Percentiles rank a stretch among this genome's conserved stretches.
phyloP scores from a whole-genome alignment of 2,888 invertebrate species.

The Andrena camellia region DNA sequence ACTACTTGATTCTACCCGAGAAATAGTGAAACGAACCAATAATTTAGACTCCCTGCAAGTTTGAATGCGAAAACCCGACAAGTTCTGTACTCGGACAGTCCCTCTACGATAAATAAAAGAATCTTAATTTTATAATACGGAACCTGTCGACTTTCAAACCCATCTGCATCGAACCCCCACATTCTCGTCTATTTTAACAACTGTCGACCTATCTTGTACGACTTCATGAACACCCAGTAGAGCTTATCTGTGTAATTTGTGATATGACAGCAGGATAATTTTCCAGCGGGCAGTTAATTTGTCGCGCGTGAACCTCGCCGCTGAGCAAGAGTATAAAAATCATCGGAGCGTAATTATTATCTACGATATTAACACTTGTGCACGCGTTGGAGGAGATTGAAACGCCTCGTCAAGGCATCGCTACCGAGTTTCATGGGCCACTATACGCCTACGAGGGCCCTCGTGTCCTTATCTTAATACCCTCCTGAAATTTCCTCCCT shows the following conservation, averaged over 20 bases:
- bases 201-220: not conserved
- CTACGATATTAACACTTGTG: conserved; percentile 44
- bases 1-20: too few species aligned
- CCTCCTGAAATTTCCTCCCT: conserved; percentile 59
- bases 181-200: too few species aligned
- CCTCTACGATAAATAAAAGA: too few species aligned
- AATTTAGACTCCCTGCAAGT: too few species aligned
- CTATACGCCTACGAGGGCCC: conserved; percentile 57
- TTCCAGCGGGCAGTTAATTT: not conserved
- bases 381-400: conserved; percentile 37
- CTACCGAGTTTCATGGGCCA: conserved; percentile 67
- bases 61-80: too few species aligned
- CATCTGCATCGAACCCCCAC: too few species aligned
- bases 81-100: too few species aligned
- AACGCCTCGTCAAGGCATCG: conserved; percentile 59
- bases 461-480: conserved; percentile 72
- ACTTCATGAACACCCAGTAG: not conserved
- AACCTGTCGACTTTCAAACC: too few species aligned
- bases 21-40: too few species aligned
- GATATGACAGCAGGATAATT: conserved; percentile 21
- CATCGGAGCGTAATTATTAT: conserved; percentile 53
- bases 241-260: conserved; percentile 17
- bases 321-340: conserved; percentile 23
- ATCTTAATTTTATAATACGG: too few species aligned
- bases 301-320: not conserved